Percentiles rank a stretch among this genome's conserved stretches.
Evolutionary conservation across 1,140 invertebrate genomes (phyloP).

Genomic region (Odontomachus brunneus): DNA sequence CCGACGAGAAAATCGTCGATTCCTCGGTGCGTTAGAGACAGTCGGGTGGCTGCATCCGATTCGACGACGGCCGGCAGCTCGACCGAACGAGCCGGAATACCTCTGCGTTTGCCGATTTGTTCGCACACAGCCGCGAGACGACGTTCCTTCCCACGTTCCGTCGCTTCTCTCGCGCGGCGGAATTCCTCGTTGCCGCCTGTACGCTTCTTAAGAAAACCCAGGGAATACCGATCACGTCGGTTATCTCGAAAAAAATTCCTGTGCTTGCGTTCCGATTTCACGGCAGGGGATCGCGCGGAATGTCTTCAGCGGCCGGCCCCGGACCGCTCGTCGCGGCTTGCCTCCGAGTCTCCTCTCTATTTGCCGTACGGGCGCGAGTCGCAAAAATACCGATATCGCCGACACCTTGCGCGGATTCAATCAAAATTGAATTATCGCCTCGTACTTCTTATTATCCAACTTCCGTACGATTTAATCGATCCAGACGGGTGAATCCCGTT

Average conservation of each 20-base stretch:
- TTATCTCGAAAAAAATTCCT: constrained; percentile 22
- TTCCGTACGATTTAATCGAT: constrained; percentile 3
- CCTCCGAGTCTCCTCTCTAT: neutral
- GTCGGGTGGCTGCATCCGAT: neutral
- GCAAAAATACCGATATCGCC: neutral
- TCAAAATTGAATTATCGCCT: constrained; percentile 47
- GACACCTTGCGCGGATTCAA: neutral
- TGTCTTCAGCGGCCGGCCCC: neutral
- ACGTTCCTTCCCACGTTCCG: too few relatives aligned
- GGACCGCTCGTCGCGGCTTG: neutral
- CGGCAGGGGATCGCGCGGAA: constrained; percentile 28
- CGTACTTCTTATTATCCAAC: neutral
- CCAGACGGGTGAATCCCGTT: neutral
- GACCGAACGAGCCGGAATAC: constrained; percentile 25
- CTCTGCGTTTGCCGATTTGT: constrained; percentile 27
- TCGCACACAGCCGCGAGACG: too few relatives aligned
- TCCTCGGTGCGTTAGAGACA: constrained; percentile 1
- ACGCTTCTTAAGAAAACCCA: constrained; percentile 3
- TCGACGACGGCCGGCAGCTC: neutral
- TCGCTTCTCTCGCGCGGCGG: neutral
- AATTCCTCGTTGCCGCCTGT: neutral
- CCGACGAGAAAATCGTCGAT: constrained; percentile 8
- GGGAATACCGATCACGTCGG: constrained; percentile 11
- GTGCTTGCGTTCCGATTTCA: constrained; percentile 18
- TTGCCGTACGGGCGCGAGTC: neutral